Conservation (phyloP, 2,888 invertebrate genomes). For the Idaea dimidiata region DNA sequence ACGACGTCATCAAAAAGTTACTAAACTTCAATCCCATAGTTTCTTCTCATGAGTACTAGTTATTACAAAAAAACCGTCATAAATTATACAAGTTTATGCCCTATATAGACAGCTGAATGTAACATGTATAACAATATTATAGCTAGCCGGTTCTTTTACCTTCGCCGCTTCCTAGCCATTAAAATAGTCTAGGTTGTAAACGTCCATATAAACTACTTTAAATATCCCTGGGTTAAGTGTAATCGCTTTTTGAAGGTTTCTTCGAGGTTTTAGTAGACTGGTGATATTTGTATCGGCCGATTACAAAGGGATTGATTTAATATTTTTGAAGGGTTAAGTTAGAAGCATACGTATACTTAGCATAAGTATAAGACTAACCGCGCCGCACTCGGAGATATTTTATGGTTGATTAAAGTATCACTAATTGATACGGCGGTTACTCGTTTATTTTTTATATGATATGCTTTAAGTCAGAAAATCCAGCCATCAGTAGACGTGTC, state of each 20-base stretch:
- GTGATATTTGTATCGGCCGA: not conserved
- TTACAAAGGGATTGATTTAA: not conserved
- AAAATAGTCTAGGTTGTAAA: constrained; percentile 72
- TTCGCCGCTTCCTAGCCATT: constrained; percentile 69
- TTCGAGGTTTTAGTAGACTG: constrained; percentile 20
- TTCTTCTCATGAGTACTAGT: constrained; percentile 25
- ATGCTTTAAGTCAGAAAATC: too few species aligned
- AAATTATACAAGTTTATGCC: constrained; percentile 71
- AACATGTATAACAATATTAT: constrained; percentile 52
- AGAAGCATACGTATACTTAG: too few species aligned
- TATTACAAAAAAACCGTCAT: constrained; percentile 66
- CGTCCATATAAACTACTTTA: constrained; percentile 69
- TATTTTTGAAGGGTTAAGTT: too few species aligned
- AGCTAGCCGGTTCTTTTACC: constrained; percentile 49
- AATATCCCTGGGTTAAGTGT: constrained; percentile 62
- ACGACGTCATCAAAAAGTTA: not conserved
- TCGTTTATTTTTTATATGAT: too few species aligned
- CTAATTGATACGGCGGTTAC: too few species aligned
- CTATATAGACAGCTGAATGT: constrained; percentile 55
- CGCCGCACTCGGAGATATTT: too few species aligned
- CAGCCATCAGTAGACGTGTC: too few species aligned
- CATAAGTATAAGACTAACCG: too few species aligned
- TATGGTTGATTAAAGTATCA: too few species aligned
- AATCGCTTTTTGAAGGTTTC: constrained; percentile 55
- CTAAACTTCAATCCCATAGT: not conserved